Evolutionary conservation across 2,888 invertebrate species (phyloP).

Genomic region (Boloria euphrosyne): DNA sequence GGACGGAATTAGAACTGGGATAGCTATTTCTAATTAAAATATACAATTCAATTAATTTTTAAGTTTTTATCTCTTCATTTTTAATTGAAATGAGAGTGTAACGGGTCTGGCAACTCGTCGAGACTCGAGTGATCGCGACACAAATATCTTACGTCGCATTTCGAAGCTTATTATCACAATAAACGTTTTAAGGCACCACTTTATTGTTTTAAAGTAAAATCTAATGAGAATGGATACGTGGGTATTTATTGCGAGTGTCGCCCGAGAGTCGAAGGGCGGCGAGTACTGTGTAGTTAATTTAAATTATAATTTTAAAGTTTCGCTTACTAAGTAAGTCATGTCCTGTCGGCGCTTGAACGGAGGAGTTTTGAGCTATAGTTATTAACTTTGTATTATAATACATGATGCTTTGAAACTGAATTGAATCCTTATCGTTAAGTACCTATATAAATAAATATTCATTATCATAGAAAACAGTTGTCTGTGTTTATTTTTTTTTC

Average conservation of each 20-base stretch:
- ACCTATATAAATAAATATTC: slow-evolving; percentile 73
- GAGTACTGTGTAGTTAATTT: slow-evolving; percentile 51
- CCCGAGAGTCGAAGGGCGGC: slow-evolving; percentile 32
- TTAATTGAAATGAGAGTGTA: too few relatives aligned
- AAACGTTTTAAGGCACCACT: slow-evolving; percentile 44
- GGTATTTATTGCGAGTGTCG: slow-evolving; percentile 55
- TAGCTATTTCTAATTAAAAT: neutral
- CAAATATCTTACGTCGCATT: slow-evolving; percentile 11
- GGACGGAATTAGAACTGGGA: neutral
- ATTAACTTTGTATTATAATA: slow-evolving; percentile 79
- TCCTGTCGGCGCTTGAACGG: slow-evolving; percentile 54
- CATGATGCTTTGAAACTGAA: slow-evolving; percentile 80
- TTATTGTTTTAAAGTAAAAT: slow-evolving; percentile 52
- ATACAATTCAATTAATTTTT: too few relatives aligned
- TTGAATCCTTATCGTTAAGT: slow-evolving; percentile 81
- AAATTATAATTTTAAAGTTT: slow-evolving; percentile 70
- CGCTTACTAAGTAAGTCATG: slow-evolving; percentile 77
- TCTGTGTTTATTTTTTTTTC: slow-evolving; percentile 73
- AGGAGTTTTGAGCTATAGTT: slow-evolving; percentile 70
- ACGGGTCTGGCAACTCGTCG: slow-evolving; percentile 1
- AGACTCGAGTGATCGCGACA: slow-evolving; percentile 8
- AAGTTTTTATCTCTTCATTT: too few relatives aligned
- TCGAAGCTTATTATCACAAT: slow-evolving; percentile 48
- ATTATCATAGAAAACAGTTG: slow-evolving; percentile 79
- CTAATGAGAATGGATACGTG: slow-evolving; percentile 34